Conservation (phyloP, 2,113 vertebrate genomes). For the Sminthopsis crassicaudata region DNA sequence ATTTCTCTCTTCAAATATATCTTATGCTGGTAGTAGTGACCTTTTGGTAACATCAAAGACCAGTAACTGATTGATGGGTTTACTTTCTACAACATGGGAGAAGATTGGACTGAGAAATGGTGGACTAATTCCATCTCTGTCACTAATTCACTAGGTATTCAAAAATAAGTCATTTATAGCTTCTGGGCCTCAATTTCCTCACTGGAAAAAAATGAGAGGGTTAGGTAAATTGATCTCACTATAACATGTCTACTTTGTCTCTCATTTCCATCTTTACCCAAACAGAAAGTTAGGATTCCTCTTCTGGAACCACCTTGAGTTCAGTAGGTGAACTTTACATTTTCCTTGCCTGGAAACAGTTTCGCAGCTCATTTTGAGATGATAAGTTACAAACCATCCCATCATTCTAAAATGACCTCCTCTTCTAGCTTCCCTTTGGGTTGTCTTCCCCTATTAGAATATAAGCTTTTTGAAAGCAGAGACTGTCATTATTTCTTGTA, state of each 20-base stretch:
- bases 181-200: neutral
- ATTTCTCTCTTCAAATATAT: constrained; percentile 81
- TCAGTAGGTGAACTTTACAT: neutral
- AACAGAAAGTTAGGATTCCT: neutral
- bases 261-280: neutral
- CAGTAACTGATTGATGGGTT: constrained; percentile 76
- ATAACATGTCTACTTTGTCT: neutral
- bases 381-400: neutral
- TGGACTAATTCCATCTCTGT: neutral
- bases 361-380: neutral
- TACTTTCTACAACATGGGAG: neutral
- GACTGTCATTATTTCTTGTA: neutral
- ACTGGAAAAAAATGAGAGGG: neutral
- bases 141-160: neutral
- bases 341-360: neutral
- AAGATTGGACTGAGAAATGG: neutral
- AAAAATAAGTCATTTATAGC: neutral
- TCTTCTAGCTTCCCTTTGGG: neutral
- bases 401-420: neutral
- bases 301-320: neutral
- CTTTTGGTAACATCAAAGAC: constrained; percentile 80
- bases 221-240: neutral
- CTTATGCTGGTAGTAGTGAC: constrained; percentile 81
- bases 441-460: neutral
- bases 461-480: neutral